Conservation (phyloP, 2,888 invertebrate genomes). For the Rotaria socialis region DNA sequence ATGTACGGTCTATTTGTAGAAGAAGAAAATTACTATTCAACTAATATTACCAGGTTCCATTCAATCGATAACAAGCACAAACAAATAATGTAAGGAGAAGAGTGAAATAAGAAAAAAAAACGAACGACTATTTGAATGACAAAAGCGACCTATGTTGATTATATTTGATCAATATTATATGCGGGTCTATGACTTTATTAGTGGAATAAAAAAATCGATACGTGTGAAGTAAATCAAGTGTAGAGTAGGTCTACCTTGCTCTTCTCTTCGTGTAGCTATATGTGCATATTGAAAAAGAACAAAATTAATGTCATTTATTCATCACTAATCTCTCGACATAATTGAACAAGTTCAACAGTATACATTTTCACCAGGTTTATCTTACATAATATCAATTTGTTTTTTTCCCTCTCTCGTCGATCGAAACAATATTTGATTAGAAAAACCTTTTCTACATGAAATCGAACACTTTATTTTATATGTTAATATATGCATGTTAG, state of each 20-base stretch:
- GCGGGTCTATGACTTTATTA: slow-evolving; percentile 18
- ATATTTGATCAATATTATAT: slow-evolving; percentile 13
- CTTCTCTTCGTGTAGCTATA: not conserved
- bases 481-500: not conserved
- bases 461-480: no score
- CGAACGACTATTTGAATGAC: not conserved
- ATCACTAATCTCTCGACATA: slow-evolving; percentile 9
- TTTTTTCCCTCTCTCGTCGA: not conserved
- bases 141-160: not conserved
- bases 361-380: not conserved
- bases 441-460: no score
- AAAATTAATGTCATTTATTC: not conserved
- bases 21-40: slow-evolving; percentile 28
- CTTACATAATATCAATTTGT: not conserved
- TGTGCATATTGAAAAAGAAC: not conserved
- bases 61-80: not conserved
- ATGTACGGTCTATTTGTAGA: not conserved
- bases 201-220: slow-evolving; percentile 6
- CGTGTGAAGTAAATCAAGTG: not conserved
- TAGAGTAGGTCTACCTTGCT: not conserved
- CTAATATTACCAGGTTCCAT: not conserved
- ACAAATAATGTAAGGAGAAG: not conserved
- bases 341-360: slow-evolving; percentile 23
- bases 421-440: not conserved
- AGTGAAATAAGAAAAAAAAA: not conserved